These are phyloP conservation scores for Arctia plantaginis DNA, from an alignment of 2,888 invertebrate genomes.

Conservation along the genomic window DNA sequence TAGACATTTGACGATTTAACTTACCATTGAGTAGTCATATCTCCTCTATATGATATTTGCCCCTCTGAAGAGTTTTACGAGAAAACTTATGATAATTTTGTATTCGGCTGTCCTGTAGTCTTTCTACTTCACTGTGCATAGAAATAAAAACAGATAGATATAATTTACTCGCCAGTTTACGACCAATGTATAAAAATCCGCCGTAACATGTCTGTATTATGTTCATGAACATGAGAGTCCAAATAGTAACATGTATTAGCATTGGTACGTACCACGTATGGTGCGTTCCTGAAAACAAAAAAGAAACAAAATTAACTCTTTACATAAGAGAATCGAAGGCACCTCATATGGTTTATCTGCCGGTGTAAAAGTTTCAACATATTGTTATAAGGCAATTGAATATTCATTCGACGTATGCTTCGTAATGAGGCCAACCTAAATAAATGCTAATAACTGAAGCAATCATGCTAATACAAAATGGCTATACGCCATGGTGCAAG, in stretches of 20 bases:
- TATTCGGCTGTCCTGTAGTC: no score
- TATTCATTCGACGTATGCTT: slow-evolving; percentile 68
- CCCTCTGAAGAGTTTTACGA: not conserved
- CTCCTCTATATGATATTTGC: not conserved
- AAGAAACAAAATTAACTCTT: not conserved
- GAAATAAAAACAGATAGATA: not conserved
- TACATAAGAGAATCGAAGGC: not conserved
- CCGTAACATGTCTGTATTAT: no score
- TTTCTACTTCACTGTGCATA: no score
- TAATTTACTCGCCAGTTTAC: no score
- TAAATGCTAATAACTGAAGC: slow-evolving; percentile 79
- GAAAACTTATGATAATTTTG: no score
- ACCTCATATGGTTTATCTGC: not conserved
- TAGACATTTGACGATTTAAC: not conserved
- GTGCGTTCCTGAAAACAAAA: not conserved
- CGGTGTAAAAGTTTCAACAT: slow-evolving; percentile 48
- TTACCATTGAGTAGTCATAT: not conserved
- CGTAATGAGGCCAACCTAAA: slow-evolving; percentile 75
- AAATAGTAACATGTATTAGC: not conserved
- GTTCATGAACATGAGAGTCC: not conserved
- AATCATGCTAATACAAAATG: slow-evolving; percentile 81
- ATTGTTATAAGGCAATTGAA: slow-evolving; percentile 62
- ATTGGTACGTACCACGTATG: not conserved
- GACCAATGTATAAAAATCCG: no score
- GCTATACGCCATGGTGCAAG: slow-evolving; percentile 60